Conservation (phyloP, 2,797 vertebrate species). For the Euphonia xanthogaster region DNA sequence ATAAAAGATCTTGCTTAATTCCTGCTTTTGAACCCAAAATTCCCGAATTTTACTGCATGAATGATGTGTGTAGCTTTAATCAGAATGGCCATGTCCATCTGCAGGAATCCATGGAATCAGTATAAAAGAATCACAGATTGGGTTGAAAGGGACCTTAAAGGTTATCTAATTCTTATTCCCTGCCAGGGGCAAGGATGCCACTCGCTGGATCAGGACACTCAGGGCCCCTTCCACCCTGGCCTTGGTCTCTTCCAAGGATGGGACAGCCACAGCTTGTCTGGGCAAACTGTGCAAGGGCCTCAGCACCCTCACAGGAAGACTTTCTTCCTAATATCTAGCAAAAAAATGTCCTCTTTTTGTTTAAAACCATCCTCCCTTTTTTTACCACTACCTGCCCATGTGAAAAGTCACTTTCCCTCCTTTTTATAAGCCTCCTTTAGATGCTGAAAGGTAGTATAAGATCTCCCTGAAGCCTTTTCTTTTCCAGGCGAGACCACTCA, state of each 20-base stretch:
- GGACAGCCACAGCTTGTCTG: neutral
- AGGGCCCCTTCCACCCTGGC: neutral
- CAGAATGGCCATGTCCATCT: neutral
- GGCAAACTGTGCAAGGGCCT: neutral
- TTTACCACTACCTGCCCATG: neutral
- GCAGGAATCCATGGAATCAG: neutral
- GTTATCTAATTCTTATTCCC: neutral
- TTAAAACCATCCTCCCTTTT: neutral
- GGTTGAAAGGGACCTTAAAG: neutral
- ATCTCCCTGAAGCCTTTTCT: neutral
- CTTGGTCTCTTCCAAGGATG: neutral
- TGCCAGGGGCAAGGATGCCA: neutral
- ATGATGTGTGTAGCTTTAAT: neutral
- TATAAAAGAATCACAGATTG: neutral
- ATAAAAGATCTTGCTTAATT: neutral
- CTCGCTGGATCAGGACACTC: neutral
- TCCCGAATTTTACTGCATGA: neutral
- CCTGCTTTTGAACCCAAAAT: neutral
- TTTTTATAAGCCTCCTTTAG: neutral
- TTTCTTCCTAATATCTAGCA: neutral
- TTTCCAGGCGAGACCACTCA: neutral
- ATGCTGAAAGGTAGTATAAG: neutral
- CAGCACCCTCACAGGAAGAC: accelerated
- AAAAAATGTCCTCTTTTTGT: neutral
- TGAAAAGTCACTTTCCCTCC: neutral